Evolutionary conservation across 2,113 vertebrate genomes (phyloP).

Genomic region (Pseudorectes ferrugineus): DNA sequence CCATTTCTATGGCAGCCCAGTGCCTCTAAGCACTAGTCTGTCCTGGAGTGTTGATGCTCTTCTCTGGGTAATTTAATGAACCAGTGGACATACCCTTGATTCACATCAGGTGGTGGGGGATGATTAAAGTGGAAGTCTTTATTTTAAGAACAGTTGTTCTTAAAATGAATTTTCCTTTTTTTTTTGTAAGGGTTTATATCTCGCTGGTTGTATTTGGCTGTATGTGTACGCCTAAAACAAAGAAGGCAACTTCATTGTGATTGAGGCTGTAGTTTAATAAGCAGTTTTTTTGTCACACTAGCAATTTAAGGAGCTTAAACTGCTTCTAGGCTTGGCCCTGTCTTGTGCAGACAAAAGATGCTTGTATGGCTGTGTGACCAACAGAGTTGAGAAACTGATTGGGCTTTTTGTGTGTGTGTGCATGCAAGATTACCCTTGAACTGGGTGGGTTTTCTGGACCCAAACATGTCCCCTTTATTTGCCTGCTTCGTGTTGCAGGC

Average conservation of each 20-base stretch:
- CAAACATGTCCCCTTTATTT: neutral
- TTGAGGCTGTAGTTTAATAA: neutral
- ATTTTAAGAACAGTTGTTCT: neutral
- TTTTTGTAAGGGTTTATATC: neutral
- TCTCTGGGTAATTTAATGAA: neutral
- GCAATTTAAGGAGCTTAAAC: neutral
- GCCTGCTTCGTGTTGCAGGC: neutral
- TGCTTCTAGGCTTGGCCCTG: neutral
- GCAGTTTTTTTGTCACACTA: neutral
- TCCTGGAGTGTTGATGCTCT: fast-evolving
- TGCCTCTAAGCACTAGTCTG: neutral
- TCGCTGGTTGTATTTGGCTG: neutral
- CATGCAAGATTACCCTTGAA: neutral
- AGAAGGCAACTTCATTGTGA: neutral
- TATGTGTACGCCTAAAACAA: neutral
- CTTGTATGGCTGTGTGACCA: fast-evolving
- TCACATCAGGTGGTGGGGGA: no score
- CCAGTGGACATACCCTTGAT: neutral
- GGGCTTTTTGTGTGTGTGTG: neutral
- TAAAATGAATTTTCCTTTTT: neutral
- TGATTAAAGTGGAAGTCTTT: neutral
- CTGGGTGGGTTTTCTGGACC: neutral
- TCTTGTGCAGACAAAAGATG: neutral
- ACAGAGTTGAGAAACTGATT: neutral
- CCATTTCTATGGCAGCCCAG: neutral